Base-by-base conservation (phyloP, 2,113 vertebrate species). In the Ailuropoda melanoleuca region DNA sequence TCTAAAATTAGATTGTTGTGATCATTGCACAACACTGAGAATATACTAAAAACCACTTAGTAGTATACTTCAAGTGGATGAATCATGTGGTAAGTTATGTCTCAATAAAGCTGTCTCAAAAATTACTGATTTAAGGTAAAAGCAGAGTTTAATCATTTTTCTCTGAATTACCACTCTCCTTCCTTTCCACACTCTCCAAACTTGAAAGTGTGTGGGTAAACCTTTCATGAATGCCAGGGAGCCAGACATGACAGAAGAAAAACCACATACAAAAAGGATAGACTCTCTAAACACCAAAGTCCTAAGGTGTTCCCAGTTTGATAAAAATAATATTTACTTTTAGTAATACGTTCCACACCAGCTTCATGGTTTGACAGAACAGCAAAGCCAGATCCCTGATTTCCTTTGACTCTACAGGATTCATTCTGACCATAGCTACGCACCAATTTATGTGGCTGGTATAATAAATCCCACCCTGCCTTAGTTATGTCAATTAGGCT, bases 281-380 rank as follows among this genome's bases (percentile, higher is more conserved):
- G 53, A 37, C 12, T 62, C 46, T 87, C 31, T 37, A 77, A 90
- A 46, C 3, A 23, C 11, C 6, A 18, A 77, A 85, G 3, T 53
- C 62, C 24, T 75, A 62, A 74, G 2, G 7, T 23, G 4, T 60
- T 81, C 46, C 83, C 8, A 88, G 21, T 1, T 93, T 80, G 14
- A 93, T 87, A 94, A 94, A 93, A 95, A n/a, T 53, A n/a, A 18
- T 53, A 48, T 96, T 95, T 84, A 80, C 58, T 64, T 92, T 95
- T 66, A 46, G 24, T 15, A 14, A 92, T 78, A 83, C 13, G 80
- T 80, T 68, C 29, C 18, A 75, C 11, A 50, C 6, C 31, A 31
- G n/a, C 29, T 90, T 90, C 19, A 17, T 29, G 15, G 31, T 84
- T 29, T 90, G 39, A 78, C 7, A 58, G 43, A 50, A 81, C 24